Base-by-base conservation (phyloP, 2,797 vertebrate species). In the Neosalanx taihuensis region DNA sequence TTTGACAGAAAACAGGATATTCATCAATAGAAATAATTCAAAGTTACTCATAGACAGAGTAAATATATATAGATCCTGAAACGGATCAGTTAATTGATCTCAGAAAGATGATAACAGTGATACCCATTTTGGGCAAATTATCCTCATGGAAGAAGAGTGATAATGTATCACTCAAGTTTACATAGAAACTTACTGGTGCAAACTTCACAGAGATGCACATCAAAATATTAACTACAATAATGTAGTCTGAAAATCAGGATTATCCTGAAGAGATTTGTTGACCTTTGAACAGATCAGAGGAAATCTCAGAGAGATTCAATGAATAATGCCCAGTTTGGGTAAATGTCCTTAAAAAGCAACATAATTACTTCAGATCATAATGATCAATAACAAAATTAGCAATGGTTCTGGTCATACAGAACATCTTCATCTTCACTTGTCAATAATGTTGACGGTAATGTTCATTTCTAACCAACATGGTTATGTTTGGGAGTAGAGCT, bases 61-160 rank as follows among this genome's bases (percentile, higher is more conserved):
- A 53, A 56, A 69, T 63, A 5, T 53, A 3, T 53, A 3, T 56
- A 41, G 53, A 74, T 74, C 18, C 15, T 37, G 33, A 26, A 74
- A 58, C 31, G 37, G 64, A 67, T 37, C 31, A 29, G 1, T 67
- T 30, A 30, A 12, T 10, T 31, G n/a, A 60, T 41, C 29, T 17
- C 53, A 56, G 13, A 56, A 15, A 3, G 30, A 29, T 56, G 9
- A 69, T 17, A 7, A 12, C 6, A 23, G 2, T n/a, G 58, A 60
- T 60, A 20, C 9, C 58, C 20, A 60, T 7, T 60, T 60, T 60
- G 41, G 58, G 26, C 9, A 13, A 60, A 60, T 23, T 5, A 60
- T 60, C 26, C 58, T 60, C 51, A 56, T 56, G 51, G 13, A 56
- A 17, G 51, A 56, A 56, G 17, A 56, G 51, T 56, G 18, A 56